Percentiles rank a stretch among this genome's conserved stretches.
Evolutionary conservation across 2,888 invertebrate genomes (phyloP).

Genomic region (Megamerina dolium): DNA sequence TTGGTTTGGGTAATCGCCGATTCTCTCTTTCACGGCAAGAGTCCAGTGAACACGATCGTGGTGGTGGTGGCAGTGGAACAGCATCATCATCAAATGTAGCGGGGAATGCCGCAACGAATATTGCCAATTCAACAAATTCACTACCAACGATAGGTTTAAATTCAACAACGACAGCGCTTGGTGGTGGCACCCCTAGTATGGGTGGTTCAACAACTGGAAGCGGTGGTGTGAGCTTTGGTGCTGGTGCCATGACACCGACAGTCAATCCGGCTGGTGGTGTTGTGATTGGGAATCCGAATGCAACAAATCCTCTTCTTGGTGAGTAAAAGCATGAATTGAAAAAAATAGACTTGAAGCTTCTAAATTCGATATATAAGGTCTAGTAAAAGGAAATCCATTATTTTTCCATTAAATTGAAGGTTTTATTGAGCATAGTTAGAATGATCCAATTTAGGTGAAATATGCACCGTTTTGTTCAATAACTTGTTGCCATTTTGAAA

Average conservation of each 20-base stretch:
- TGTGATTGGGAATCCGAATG: constrained; percentile 42
- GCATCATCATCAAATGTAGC: too few species aligned
- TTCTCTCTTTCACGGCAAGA: constrained; percentile 65
- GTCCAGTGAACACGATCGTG: constrained; percentile 51
- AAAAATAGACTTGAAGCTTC: not conserved
- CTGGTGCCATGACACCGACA: constrained; percentile 14
- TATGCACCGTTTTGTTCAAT: too few species aligned
- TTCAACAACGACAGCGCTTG: not conserved
- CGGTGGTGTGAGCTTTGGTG: not conserved
- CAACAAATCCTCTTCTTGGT: constrained; percentile 41
- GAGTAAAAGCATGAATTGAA: constrained; percentile 22
- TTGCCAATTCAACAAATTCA: too few species aligned
- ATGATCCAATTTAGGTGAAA: too few species aligned
- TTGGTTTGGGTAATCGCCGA: constrained; percentile 69
- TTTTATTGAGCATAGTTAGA: too few species aligned
- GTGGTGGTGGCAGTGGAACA: constrained; percentile 14
- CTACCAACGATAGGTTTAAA: constrained; percentile 7
- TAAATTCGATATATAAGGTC: too few species aligned
- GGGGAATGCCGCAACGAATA: constrained; percentile 9
- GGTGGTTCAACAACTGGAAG: not conserved
- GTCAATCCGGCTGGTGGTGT: constrained; percentile 31
- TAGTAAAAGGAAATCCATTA: too few species aligned
- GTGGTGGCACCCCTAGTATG: not conserved
- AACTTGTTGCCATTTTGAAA: too few species aligned
- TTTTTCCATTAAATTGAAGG: too few species aligned